These are phyloP conservation scores for Theodoxus fluviatilis DNA, from an alignment of 2,888 invertebrate genomes.

Conservation along the genomic window DNA sequence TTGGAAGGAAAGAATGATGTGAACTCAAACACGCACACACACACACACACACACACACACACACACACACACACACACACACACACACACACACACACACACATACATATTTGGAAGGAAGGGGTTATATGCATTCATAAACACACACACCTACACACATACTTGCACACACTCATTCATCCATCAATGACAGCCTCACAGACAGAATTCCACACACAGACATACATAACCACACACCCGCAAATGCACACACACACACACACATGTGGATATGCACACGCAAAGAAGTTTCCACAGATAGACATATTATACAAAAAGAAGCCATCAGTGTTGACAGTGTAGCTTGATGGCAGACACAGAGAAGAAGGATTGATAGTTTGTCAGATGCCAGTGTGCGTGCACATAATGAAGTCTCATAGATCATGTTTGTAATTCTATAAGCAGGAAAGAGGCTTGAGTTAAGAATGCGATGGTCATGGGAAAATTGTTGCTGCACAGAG, in stretches of 20 bases:
- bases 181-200: background rate
- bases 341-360: too few species aligned
- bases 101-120: background rate
- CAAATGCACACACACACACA: slow-evolving; percentile 10
- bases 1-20: background rate
- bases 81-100: too few species aligned
- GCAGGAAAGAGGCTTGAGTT: too few species aligned
- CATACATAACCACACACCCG: background rate
- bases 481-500: too few species aligned
- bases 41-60: slow-evolving; percentile 9
- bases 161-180: background rate
- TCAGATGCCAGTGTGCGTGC: too few species aligned
- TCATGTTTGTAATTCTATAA: too few species aligned
- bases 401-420: too few species aligned
- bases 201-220: background rate
- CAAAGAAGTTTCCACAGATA: too few species aligned
- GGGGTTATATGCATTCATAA: background rate
- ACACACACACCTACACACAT: background rate
- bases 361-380: too few species aligned
- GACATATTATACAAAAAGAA: too few species aligned
- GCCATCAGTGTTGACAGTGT: too few species aligned
- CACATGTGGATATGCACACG: background rate
- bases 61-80: background rate
- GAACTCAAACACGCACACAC: slow-evolving; percentile 8
- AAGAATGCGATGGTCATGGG: too few species aligned